Percentiles rank a stretch among this genome's conserved stretches.
Conservation (phyloP, 2,888 invertebrate genomes). For the Acronicta aceris region DNA sequence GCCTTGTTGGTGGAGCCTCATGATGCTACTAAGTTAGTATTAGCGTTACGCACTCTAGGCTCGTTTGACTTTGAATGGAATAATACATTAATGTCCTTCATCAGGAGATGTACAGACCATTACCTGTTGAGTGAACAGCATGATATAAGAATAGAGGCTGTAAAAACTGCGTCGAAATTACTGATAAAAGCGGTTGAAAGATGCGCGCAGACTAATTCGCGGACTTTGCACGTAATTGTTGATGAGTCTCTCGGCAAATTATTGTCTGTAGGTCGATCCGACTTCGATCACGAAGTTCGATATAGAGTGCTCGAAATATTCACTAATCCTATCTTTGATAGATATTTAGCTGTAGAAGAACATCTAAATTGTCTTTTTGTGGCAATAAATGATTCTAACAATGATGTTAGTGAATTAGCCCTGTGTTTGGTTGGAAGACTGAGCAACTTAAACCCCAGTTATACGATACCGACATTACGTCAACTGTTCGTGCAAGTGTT, state of each 20-base stretch:
- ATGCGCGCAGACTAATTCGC: conserved; percentile 91
- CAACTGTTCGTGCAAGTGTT: conserved; percentile 97
- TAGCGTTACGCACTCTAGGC: conserved; percentile 97
- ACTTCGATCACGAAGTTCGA: conserved; percentile 97
- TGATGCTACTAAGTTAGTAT: conserved; percentile 95
- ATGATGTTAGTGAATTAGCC: conserved; percentile 97
- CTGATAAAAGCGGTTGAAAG: conserved; percentile 94
- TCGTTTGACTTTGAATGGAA: conserved; percentile 97
- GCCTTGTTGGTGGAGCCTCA: conserved; percentile 88
- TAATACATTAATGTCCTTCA: conserved; percentile 96
- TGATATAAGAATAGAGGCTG: conserved; percentile 96
- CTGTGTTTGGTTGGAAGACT: conserved; percentile 97
- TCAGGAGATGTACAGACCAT: conserved; percentile 97
- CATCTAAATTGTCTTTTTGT: conserved; percentile 97
- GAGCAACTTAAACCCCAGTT: conserved; percentile 98
- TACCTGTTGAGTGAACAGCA: conserved; percentile 97
- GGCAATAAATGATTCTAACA: conserved; percentile 98
- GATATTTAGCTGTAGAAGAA: conserved; percentile 98
- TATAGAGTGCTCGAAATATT: conserved; percentile 97
- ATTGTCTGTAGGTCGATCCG: conserved; percentile 97
- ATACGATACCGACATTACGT: conserved; percentile 98
- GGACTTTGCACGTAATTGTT: conserved; percentile 96
- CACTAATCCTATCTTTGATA: conserved; percentile 96
- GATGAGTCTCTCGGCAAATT: conserved; percentile 97
- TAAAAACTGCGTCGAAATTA: conserved; percentile 96